These are phyloP conservation scores for Steinernema feltiae DNA, from an alignment of 1,140 invertebrate species.

Conservation along the genomic window DNA sequence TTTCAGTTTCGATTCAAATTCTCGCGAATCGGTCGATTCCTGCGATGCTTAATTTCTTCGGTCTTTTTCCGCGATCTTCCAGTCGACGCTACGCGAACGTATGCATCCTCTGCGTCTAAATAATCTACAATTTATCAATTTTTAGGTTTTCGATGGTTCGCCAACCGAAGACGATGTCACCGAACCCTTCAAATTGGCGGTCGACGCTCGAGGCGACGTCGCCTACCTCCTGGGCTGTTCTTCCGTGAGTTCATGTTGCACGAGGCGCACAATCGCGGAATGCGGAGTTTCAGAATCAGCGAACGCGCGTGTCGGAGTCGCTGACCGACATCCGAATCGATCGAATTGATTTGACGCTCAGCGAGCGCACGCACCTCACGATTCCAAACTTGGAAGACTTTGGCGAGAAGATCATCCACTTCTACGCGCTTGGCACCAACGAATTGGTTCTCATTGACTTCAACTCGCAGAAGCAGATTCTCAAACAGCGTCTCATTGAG, in stretches of 20 bases:
- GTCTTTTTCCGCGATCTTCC: neutral
- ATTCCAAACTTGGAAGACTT: neutral
- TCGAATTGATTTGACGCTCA: neutral
- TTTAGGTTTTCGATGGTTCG: neutral
- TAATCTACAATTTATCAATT: neutral
- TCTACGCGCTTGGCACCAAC: neutral
- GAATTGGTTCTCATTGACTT: neutral
- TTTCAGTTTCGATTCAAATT: no score
- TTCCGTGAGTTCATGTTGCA: neutral
- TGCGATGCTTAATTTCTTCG: neutral
- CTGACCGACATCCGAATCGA: neutral
- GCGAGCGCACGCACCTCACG: neutral
- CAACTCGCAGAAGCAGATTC: neutral
- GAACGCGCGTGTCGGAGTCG: neutral
- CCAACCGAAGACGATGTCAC: neutral
- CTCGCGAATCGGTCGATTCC: neutral
- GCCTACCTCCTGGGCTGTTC: neutral
- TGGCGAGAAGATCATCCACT: neutral
- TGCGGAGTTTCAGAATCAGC: neutral
- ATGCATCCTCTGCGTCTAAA: neutral
- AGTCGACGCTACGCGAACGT: neutral
- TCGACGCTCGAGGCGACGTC: neutral
- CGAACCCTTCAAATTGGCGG: neutral
- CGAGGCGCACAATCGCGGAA: neutral
- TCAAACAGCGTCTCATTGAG: conserved; percentile 1